Evolutionary conservation across 2,113 vertebrate species (phyloP), one percentile per base, ranked within the genome.

Genomic region (Tylochromis polylepis): DNA sequence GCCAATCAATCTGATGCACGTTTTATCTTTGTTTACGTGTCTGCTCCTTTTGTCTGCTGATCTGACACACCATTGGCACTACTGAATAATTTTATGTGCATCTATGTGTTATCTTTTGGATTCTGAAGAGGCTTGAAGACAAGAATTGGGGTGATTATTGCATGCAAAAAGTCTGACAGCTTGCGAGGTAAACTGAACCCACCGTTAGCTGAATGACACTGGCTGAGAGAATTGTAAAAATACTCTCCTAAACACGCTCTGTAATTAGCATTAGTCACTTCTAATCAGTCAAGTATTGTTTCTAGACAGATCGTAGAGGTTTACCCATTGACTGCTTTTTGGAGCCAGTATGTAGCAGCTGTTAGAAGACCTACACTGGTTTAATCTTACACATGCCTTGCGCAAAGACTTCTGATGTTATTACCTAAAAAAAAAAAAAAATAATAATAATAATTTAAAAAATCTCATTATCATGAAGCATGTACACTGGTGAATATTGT

Each of bases 401-500:
- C 86, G 38, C 29, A 79, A 83, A 70, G 46, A 58, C 81, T 16
- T 6, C 6, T 75, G 29, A 59, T 90, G 53, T 88, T 88, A 53
- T 87, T 81, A 83, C 86, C 12, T 56, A 41, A 49, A n/a, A n/a
- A n/a, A n/a, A n/a, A n/a, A n/a, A n/a, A n/a, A n/a, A n/a, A 67
- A 18, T n/a, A 29, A 9, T 14, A 11, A 6, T 12, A 2, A 24
- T 34, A 34, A 7, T 34, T 38, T 4, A 34, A 7, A 31, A 16
- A 9, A 43, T 22, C 9, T 83, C 36, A 46, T 81, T 57, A 6
- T 84, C 11, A 24, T 60, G 77, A 67, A 82, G 4, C 57, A 77
- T 60, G 60, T 91, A 86, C 87, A 94, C 81, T 91, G 46, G 56
- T 88, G 29, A 56, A 16, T 10, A 3, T 41, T 91, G 56, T 81